Evolutionary conservation across 2,113 vertebrate species (phyloP).

Genomic region (Grammomys dolichurus): DNA sequence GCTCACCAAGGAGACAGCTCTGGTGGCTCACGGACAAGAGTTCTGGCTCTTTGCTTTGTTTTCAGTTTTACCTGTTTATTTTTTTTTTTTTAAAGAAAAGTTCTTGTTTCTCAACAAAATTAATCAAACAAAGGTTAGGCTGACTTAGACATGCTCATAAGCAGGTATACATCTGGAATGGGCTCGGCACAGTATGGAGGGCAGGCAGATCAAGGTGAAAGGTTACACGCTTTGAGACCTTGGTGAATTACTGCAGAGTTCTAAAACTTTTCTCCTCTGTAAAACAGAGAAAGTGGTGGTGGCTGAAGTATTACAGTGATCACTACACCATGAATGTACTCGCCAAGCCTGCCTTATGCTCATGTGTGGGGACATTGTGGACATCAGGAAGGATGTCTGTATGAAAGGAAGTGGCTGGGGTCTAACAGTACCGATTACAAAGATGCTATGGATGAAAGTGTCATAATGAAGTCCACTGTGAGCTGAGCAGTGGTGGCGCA

Average conservation of each 20-base stretch:
- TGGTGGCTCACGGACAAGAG: neutral
- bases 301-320: neutral
- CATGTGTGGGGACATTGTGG: neutral
- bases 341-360: neutral
- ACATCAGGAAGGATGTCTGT: neutral
- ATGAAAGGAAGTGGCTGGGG: neutral
- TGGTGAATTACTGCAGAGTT: neutral
- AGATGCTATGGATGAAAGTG: neutral
- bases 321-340: neutral
- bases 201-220: neutral
- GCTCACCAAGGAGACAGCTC: neutral
- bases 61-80: neutral
- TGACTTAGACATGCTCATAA: neutral
- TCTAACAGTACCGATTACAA: neutral
- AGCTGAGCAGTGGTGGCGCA: too few relatives aligned
- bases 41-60: neutral
- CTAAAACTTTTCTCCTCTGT: constrained; percentile 10
- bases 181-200: neutral
- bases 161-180: neutral
- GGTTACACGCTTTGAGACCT: neutral
- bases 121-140: constrained; percentile 30
- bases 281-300: constrained; percentile 5
- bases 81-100: neutral
- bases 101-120: constrained; percentile 8
- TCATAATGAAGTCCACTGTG: neutral